Conservation (phyloP, 2,888 invertebrate genomes). For the Zygogramma bicolorata region DNA sequence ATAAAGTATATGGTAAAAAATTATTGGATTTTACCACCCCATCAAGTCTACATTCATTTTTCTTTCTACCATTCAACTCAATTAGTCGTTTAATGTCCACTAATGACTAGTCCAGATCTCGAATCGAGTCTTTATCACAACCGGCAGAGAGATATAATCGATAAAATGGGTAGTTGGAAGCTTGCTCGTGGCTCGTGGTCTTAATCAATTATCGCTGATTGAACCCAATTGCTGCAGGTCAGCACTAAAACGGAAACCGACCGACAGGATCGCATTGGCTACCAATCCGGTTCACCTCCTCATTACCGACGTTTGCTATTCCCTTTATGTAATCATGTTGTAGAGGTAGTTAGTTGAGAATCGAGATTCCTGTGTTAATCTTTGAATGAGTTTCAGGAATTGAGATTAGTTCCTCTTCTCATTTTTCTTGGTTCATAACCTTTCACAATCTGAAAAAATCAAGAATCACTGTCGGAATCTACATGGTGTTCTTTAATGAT, state of each 20-base stretch:
- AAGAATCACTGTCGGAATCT: too few species aligned
- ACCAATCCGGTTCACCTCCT: constrained; percentile 39
- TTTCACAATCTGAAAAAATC: too few species aligned
- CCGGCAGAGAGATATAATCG: constrained; percentile 49
- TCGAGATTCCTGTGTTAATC: too few species aligned
- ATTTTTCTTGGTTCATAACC: too few species aligned
- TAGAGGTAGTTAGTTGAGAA: not conserved
- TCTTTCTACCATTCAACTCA: too few species aligned
- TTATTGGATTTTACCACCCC: too few species aligned
- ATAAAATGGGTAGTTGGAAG: constrained; percentile 60
- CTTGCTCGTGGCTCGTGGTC: constrained; percentile 58
- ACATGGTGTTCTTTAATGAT: too few species aligned
- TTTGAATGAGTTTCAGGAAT: too few species aligned
- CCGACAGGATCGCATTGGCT: constrained; percentile 40
- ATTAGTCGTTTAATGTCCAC: not conserved
- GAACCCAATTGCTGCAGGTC: constrained; percentile 65
- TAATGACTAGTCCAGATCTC: not conserved
- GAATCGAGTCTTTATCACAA: constrained; percentile 46
- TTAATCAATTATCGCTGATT: constrained; percentile 66
- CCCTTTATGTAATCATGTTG: constrained; percentile 21
- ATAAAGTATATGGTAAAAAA: too few species aligned
- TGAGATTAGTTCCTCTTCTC: too few species aligned
- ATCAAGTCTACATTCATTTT: too few species aligned
- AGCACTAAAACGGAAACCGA: constrained; percentile 46
- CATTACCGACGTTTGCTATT: constrained; percentile 22